Evolutionary conservation across 2,797 vertebrate species (phyloP), one percentile per base, ranked within the genome.

Genomic region (Trachops cirrhosus): DNA sequence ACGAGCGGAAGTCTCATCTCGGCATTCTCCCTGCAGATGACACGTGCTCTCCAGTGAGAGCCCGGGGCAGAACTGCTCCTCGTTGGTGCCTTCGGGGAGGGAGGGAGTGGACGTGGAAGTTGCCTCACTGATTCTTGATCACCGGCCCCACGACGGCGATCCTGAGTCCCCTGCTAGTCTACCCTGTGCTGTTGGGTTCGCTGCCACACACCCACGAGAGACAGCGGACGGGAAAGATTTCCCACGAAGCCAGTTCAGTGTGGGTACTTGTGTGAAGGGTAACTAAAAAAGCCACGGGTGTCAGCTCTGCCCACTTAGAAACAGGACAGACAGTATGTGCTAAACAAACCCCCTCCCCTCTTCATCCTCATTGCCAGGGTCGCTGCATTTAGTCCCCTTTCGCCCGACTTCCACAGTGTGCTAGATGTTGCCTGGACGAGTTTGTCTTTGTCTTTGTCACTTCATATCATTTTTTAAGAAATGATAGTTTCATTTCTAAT

Each of bases 401-500:
- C 4, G 4, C 70, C 21, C 15, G 18, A 44, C 16, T n/a, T 24
- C 24, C 29, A 0, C 15, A 7, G 15, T 21, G 1, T 2, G 5
- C 6, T 1, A 7, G 54, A 9, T 0, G 0, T 3, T 32, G 15
- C 22, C 39, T 3, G 8, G 59, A 16, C 2, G 1, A 37, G 3
- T 50, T 14, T 22, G 3, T 14, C 15, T 50, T 14, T 22, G 3
- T 14, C 15, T 26, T 22, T 80, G 37, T 85, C 75, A 6, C 19
- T 32, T 89, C n/a, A 16, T 34, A 1, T 15, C 32, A 18, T 88
- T 57, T 32, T 32, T 32, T 19, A 73, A 32, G 32, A 29, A 29
- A 9, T 29, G 44, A 18, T 74, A 18, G 44, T n/a, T 64, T 48
- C 46, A 11, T 11, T 48, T n/a, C 67, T 22, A 37, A 37, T 37